Evolutionary conservation across 2,113 vertebrate genomes (phyloP), one percentile per base, ranked within the genome.

Genomic region (Charina bottae): DNA sequence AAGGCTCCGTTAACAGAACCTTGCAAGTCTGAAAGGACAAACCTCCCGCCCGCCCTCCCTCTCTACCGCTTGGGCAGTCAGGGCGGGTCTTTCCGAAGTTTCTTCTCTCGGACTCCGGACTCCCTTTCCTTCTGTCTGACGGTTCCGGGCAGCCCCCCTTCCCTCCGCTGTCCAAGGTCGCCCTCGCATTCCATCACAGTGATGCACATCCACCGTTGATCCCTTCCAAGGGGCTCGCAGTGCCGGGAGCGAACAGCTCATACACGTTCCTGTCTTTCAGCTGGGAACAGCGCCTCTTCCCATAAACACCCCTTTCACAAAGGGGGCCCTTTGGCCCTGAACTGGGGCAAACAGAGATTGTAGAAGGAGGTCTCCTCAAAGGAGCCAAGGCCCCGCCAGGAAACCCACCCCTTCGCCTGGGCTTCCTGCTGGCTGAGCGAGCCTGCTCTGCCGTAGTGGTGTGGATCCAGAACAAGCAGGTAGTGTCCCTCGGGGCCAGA

Each of bases 331-430:
- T 5, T 15, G 21, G 33, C 13, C 85, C 53, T 46, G 54, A 59
- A 83, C 95, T 98, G 98, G 78, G 98, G 98, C 93, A 98, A 59
- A 92, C 98, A 98, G 12, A 98, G 93, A 23, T 98, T 98, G 93
- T 98, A 98, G 94, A 98, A 98, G 0, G 98, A 98, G n/a, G 94
- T 93, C 37, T 95, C 96, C 83, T 98, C 97, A 53, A 98, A 96
- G 49, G 96, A 95, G 0, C 94, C 94, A 0, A 98, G 93, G 3
- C 37, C 93, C 68, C 93, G 97, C 98, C 98, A 98, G 0, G 91
- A 87, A 83, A 98, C 97, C 98, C 98, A 98, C 0, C 97, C 96
- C 0, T 55, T 68, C 2, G 12, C 93, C 87, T 98, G 98, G 88
- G 97, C 58, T 55, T 95, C 94, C 0, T 86, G 58, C 60, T 60